These are phyloP conservation scores for Trichosurus vulpecula DNA, from an alignment of 2,797 vertebrate species.

Conservation along the genomic window DNA sequence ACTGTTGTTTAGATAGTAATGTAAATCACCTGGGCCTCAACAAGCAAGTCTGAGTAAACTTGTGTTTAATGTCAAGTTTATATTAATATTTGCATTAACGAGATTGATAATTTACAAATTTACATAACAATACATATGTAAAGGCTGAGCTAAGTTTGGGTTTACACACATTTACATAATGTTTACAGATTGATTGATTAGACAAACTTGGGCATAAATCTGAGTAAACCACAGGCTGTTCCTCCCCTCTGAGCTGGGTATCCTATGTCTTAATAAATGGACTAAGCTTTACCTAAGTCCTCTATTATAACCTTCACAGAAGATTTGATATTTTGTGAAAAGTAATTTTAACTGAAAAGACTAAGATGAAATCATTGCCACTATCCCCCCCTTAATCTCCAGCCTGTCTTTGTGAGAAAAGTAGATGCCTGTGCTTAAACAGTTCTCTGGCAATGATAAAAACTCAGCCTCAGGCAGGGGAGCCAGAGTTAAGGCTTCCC, in stretches of 20 bases:
- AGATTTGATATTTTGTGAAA: slow-evolving; percentile 72
- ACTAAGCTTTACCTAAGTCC: slow-evolving; percentile 61
- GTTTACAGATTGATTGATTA: slow-evolving; percentile 79
- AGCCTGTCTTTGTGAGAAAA: slow-evolving; percentile 43
- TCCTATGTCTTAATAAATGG: slow-evolving; percentile 77
- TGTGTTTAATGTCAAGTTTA: slow-evolving; percentile 81
- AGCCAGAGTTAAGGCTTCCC: slow-evolving; percentile 2
- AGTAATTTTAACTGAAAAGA: slow-evolving; percentile 67
- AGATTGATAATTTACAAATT: slow-evolving; percentile 80
- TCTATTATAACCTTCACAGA: slow-evolving; percentile 75
- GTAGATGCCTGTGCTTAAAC: slow-evolving; percentile 45
- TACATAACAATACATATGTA: slow-evolving; percentile 78
- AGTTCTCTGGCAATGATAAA: slow-evolving; percentile 52
- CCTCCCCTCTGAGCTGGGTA: slow-evolving; percentile 58
- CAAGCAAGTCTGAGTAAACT: slow-evolving; percentile 74
- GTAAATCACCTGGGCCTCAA: slow-evolving; percentile 68
- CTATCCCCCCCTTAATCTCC: slow-evolving; percentile 63
- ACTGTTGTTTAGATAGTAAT: slow-evolving; percentile 72
- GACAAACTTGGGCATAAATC: slow-evolving; percentile 69
- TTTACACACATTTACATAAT: slow-evolving; percentile 78
- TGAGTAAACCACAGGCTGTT: slow-evolving; percentile 70
- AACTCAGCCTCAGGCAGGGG: background rate
- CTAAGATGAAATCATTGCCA: slow-evolving; percentile 61
- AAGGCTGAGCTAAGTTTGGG: slow-evolving; percentile 66
- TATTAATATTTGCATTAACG: slow-evolving; percentile 81